Evolutionary conservation across 1,140 invertebrate genomes (phyloP).

Genomic region (Trichogramma pretiosum): DNA sequence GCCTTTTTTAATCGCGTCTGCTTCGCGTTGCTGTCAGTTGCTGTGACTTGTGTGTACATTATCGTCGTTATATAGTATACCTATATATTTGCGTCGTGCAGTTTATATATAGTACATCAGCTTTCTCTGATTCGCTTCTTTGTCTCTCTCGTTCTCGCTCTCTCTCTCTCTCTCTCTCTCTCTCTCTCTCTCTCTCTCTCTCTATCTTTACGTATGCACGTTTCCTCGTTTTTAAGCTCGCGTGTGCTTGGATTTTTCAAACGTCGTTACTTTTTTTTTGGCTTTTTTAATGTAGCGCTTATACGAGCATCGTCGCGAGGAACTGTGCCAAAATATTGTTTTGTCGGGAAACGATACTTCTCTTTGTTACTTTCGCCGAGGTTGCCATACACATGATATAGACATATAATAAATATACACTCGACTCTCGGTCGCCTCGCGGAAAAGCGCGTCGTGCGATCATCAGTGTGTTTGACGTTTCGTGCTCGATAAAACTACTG

Average conservation of each 20-base stretch:
- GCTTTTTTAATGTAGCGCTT: neutral
- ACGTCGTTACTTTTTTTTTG: neutral
- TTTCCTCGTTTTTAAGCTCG: neutral
- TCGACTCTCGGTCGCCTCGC: no score
- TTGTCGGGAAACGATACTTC: no score
- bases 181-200: neutral
- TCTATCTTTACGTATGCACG: neutral
- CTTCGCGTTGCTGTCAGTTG: no score
- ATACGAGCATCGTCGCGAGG: conserved; percentile 5
- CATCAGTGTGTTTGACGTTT: no score
- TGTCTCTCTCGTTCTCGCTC: neutral
- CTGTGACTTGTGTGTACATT: neutral
- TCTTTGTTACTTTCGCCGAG: no score
- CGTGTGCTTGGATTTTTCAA: neutral
- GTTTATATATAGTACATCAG: neutral
- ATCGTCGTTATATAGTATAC: neutral
- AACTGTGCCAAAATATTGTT: neutral
- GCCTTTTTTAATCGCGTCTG: no score
- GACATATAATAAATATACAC: no score
- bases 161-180: neutral
- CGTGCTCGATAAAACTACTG: no score
- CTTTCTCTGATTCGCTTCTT: neutral
- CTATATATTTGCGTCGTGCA: neutral
- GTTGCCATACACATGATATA: no score
- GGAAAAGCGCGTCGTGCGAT: no score